These are phyloP conservation scores for Poliocrania exsul DNA, from an alignment of 2,797 vertebrate species.

Conservation along the genomic window DNA sequence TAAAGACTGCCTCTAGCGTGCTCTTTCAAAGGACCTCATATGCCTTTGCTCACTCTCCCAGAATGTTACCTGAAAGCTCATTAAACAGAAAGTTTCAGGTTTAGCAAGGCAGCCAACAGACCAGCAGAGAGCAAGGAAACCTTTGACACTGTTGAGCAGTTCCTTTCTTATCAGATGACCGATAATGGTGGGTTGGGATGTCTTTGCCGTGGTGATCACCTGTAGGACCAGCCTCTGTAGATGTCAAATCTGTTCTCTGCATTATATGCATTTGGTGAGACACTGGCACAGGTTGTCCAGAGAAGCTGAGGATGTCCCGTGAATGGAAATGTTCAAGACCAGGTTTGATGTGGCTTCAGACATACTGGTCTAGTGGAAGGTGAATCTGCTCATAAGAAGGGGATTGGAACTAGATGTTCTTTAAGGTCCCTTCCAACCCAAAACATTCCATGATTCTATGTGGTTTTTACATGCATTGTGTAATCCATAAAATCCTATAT, in stretches of 20 bases:
- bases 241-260: too few species aligned
- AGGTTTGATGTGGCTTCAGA: neutral
- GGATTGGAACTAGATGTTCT: neutral
- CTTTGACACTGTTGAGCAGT: neutral
- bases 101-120: neutral
- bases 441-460: neutral
- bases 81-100: neutral
- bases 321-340: neutral
- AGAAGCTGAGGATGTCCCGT: neutral
- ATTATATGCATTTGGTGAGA: neutral
- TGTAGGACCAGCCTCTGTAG: too few species aligned
- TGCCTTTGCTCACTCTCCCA: neutral
- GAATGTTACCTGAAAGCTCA: neutral
- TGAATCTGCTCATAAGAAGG: neutral
- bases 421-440: neutral
- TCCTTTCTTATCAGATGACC: neutral
- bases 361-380: neutral
- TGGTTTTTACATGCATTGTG: too few species aligned
- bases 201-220: neutral
- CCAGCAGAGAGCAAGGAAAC: neutral
- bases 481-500: too few species aligned
- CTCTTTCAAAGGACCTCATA: neutral
- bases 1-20: neutral
- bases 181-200: neutral
- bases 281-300: neutral